Percentiles rank a stretch among this genome's conserved stretches.
These are phyloP conservation scores for Slavum lentiscoides DNA, from an alignment of 2,888 invertebrate species.

Conservation along the genomic window DNA sequence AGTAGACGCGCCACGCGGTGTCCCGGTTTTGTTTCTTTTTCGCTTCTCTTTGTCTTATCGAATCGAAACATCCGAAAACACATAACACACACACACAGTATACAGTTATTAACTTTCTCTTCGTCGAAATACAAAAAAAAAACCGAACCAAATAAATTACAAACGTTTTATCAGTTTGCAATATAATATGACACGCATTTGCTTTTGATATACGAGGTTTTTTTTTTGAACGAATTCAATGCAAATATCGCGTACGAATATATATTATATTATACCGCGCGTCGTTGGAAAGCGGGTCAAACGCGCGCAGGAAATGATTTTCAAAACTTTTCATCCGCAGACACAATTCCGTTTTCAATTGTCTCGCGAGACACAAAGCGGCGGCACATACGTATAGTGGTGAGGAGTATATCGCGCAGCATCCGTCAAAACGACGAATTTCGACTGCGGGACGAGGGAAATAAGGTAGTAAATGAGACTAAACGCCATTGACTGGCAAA, in stretches of 20 bases:
- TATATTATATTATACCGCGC: background rate
- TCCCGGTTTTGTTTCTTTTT: no score
- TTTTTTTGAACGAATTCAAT: conserved; percentile 19
- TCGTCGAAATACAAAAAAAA: background rate
- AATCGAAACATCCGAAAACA: background rate
- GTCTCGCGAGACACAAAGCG: background rate
- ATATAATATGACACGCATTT: background rate
- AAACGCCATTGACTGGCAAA: no score
- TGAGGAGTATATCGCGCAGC: no score
- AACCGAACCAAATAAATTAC: no score
- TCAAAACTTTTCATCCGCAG: conserved; percentile 11
- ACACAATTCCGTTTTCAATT: conserved; percentile 12
- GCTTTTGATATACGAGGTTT: background rate
- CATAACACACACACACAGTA: background rate
- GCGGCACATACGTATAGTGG: no score
- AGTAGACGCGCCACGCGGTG: no score
- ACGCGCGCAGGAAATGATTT: conserved; percentile 28
- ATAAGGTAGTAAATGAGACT: no score
- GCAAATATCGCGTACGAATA: conserved; percentile 13
- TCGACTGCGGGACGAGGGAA: no score
- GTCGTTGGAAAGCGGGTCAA: conserved; percentile 19
- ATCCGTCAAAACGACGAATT: no score
- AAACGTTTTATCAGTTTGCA: background rate
- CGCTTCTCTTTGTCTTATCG: background rate
- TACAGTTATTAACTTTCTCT: conserved; percentile 11